Evolutionary conservation across 2,888 invertebrate genomes (phyloP).

Genomic region (Drosophila koepferae): DNA sequence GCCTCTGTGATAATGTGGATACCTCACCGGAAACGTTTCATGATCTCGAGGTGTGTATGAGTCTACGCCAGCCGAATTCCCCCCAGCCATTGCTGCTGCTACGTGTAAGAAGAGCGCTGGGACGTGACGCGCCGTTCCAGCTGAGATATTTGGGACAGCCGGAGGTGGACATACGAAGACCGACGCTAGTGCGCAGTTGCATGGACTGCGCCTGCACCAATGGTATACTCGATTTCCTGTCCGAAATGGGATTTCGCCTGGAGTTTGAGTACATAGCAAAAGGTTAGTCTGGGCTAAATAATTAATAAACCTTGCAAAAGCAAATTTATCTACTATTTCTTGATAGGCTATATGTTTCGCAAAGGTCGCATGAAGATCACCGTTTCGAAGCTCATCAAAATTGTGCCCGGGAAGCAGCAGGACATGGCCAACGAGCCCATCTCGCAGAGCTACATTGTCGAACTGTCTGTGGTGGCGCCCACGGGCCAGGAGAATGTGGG

Average conservation of each 20-base stretch:
- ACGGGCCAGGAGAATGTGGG: constrained; percentile 97
- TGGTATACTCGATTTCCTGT: constrained; percentile 95
- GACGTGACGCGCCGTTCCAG: constrained; percentile 90
- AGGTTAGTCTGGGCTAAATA: constrained; percentile 85
- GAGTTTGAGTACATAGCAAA: constrained; percentile 97
- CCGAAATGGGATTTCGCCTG: constrained; percentile 94
- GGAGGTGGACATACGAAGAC: constrained; percentile 94
- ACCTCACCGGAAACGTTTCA: constrained; percentile 95
- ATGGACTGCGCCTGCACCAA: constrained; percentile 96
- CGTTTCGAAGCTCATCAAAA: constrained; percentile 96
- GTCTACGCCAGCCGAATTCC: constrained; percentile 89
- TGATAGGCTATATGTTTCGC: constrained; percentile 92
- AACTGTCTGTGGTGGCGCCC: constrained; percentile 93
- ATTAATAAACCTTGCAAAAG: too few relatives aligned
- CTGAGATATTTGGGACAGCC: constrained; percentile 96
- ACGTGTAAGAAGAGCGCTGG: constrained; percentile 93
- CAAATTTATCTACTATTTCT: not conserved
- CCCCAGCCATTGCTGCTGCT: constrained; percentile 89
- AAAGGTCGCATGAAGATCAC: constrained; percentile 99
- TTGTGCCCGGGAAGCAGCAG: constrained; percentile 90
- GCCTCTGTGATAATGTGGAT: constrained; percentile 96
- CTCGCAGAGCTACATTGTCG: constrained; percentile 96
- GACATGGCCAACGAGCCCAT: constrained; percentile 91
- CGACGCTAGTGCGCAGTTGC: constrained; percentile 95
- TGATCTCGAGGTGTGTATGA: constrained; percentile 96